phyloP scores from a whole-genome alignment of 2,888 invertebrate species.

The Xestia c-nigrum region DNA sequence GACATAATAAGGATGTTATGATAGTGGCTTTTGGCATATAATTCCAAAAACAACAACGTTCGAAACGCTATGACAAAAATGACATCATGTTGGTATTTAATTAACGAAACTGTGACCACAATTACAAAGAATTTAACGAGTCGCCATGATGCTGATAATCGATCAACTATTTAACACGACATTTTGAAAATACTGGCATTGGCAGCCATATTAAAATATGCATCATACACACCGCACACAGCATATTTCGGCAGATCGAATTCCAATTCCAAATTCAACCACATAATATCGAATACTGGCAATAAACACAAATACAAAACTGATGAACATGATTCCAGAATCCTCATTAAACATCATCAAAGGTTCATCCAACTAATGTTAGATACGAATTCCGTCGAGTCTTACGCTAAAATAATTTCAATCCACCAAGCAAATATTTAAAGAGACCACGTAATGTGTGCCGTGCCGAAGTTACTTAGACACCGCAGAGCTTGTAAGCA shows the following conservation, averaged over 20 bases:
- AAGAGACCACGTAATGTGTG: constrained; percentile 70
- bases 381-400: constrained; percentile 55
- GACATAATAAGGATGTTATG: background rate
- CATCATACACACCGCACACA: background rate
- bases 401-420: constrained; percentile 66
- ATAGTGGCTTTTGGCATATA: background rate
- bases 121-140: background rate
- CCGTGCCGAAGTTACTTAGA: constrained; percentile 67
- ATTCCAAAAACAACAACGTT: background rate
- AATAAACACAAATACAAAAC: constrained; percentile 27
- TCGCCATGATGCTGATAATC: background rate
- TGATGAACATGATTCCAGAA: constrained; percentile 25
- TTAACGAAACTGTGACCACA: background rate
- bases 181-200: background rate
- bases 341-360: constrained; percentile 35
- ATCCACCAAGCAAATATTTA: constrained; percentile 69
- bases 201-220: background rate
- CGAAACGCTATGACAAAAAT: background rate
- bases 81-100: background rate
- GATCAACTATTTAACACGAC: background rate
- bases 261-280: constrained; percentile 5
- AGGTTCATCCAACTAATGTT: constrained; percentile 50
- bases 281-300: constrained; percentile 21
- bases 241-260: constrained; percentile 12
- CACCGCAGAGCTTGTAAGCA: constrained; percentile 67